Evolutionary conservation across 2,888 invertebrate genomes (phyloP).

Genomic region (Mantis religiosa): DNA sequence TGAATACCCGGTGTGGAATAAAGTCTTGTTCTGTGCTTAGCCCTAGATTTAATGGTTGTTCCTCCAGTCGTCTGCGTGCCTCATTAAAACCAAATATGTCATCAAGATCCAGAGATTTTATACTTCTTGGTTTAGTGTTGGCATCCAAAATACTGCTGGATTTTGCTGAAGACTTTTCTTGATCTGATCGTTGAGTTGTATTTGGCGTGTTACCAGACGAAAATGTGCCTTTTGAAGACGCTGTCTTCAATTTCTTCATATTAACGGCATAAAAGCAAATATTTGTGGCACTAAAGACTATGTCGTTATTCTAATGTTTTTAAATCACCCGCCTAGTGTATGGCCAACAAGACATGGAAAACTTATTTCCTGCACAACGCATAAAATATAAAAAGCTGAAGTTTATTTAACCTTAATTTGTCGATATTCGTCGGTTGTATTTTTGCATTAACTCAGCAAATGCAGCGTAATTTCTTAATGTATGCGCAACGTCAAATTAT

Average conservation of each 20-base stretch:
- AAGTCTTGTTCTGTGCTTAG: conserved; percentile 36
- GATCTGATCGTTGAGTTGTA: not conserved
- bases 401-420: no score
- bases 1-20: conserved; percentile 53
- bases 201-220: not conserved
- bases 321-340: not conserved
- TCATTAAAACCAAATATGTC: conserved; percentile 27
- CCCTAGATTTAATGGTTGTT: not conserved
- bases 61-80: conserved; percentile 15
- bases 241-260: not conserved
- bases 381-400: no score
- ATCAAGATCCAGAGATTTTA: conserved; percentile 20
- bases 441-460: not conserved
- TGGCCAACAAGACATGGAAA: not conserved
- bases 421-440: not conserved
- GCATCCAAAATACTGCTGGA: not conserved
- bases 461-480: no score
- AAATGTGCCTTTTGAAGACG: not conserved
- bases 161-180: not conserved
- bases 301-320: not conserved
- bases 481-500: not conserved
- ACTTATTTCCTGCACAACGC: not conserved
- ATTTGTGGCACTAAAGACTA: no score
- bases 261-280: not conserved
- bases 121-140: not conserved